These are phyloP conservation scores for Goniozus legneri DNA, from an alignment of 1,140 invertebrate species.

Conservation along the genomic window DNA sequence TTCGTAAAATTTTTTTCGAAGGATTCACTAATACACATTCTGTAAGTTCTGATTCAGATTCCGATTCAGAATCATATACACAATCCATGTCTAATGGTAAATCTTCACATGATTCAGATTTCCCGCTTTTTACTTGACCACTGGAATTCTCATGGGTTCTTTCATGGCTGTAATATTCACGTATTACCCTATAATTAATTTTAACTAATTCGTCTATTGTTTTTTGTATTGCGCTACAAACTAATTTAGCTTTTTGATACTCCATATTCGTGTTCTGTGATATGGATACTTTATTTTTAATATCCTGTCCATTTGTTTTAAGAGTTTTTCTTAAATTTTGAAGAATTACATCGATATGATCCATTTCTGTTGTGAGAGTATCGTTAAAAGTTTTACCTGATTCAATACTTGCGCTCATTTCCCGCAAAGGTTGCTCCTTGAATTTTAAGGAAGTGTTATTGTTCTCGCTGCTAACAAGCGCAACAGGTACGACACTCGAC, in stretches of 20 bases:
- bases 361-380: slow-evolving; percentile 13
- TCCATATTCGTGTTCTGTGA: not conserved
- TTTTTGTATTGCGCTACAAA: slow-evolving; percentile 26
- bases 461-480: slow-evolving; percentile 17
- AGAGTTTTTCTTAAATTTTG: slow-evolving; percentile 6
- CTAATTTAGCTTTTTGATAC: not conserved
- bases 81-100: slow-evolving; percentile 44
- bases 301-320: slow-evolving; percentile 1
- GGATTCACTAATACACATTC: not conserved
- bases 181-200: slow-evolving; percentile 34
- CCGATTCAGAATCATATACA: slow-evolving; percentile 37
- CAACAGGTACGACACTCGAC: slow-evolving; percentile 17
- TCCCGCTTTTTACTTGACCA: too few relatives aligned
- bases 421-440: not conserved
- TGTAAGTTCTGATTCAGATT: slow-evolving; percentile 15
- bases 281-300: slow-evolving; percentile 8
- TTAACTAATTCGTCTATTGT: slow-evolving; percentile 26
- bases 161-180: slow-evolving; percentile 27
- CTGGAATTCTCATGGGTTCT: slow-evolving; percentile 8
- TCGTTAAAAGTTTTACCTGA: slow-evolving; percentile 1
- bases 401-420: not conserved
- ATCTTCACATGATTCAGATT: too few relatives aligned
- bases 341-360: slow-evolving; percentile 14
- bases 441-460: not conserved
- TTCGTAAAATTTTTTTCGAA: too few relatives aligned